A percentile compares a stretch with the other conserved stretches of the same genome.
phyloP scores from a whole-genome alignment of 2,888 invertebrate species.

The Lasioglossum leucozonium region DNA sequence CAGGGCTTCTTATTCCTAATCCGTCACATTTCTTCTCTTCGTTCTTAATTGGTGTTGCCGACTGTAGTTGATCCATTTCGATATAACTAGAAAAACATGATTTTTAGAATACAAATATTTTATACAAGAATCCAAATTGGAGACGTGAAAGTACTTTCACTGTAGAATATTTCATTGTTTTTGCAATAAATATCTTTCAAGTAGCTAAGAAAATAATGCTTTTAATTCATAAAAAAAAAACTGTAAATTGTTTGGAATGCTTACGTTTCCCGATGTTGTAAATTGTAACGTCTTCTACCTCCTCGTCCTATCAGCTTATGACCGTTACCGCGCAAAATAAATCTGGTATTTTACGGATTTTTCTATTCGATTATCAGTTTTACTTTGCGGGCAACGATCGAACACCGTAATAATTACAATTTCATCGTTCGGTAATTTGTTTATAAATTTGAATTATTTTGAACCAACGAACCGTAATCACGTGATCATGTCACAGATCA shows the following conservation, averaged over 20 bases:
- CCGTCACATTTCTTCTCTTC: constrained; percentile 55
- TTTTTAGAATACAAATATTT: background rate
- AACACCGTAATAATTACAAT: background rate
- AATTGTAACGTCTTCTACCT: constrained; percentile 30
- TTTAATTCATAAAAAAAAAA: background rate
- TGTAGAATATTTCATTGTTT: background rate
- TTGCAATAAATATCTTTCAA: background rate
- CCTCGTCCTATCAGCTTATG: background rate
- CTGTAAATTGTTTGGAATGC: background rate
- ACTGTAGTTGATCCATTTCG: constrained; percentile 69
- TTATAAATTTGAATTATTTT: constrained; percentile 54
- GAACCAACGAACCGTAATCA: constrained; percentile 45
- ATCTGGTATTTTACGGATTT: background rate
- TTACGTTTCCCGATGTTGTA: background rate
- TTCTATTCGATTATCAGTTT: background rate
- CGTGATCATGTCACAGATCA: constrained; percentile 23
- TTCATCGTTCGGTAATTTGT: constrained; percentile 28
- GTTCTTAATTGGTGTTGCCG: constrained; percentile 73
- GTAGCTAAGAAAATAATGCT: background rate
- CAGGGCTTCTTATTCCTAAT: constrained; percentile 58
- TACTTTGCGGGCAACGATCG: background rate
- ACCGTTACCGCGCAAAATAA: background rate
- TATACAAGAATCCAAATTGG: background rate
- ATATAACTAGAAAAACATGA: constrained; percentile 1
- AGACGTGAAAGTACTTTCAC: background rate